phyloP scores from a whole-genome alignment of 1,140 invertebrate species.

The Adoxophyes honmai region DNA sequence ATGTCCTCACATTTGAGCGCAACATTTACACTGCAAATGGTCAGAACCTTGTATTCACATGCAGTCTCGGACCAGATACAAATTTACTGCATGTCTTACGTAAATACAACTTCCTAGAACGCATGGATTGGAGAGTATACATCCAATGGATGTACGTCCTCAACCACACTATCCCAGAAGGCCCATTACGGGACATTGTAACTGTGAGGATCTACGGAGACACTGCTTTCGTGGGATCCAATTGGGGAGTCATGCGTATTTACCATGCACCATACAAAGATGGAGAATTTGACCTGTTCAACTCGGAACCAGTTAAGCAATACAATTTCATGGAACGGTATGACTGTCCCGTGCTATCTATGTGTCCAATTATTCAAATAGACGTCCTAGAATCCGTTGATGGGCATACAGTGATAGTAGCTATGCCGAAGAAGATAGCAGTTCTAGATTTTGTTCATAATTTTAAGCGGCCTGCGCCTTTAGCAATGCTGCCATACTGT shows the following conservation, averaged over 20 bases:
- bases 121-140: slow-evolving; percentile 40
- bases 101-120: slow-evolving; percentile 37
- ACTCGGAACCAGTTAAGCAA: slow-evolving; percentile 46
- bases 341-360: slow-evolving; percentile 42
- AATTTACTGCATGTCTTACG: slow-evolving; percentile 34
- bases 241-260: slow-evolving; percentile 52
- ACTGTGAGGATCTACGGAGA: slow-evolving; percentile 44
- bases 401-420: slow-evolving; percentile 48
- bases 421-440: slow-evolving; percentile 56
- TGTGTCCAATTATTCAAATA: slow-evolving; percentile 48
- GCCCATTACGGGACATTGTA: slow-evolving; percentile 40
- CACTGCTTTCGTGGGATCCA: slow-evolving; percentile 48
- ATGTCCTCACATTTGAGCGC: slow-evolving; percentile 38
- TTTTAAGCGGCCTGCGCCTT: slow-evolving; percentile 27
- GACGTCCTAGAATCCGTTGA: slow-evolving; percentile 44
- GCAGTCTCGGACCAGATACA: slow-evolving; percentile 14
- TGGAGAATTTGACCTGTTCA: slow-evolving; percentile 48
- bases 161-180: slow-evolving; percentile 36
- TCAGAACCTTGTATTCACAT: slow-evolving; percentile 22
- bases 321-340: slow-evolving; percentile 52
- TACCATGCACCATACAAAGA: slow-evolving; percentile 47
- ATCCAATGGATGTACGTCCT: slow-evolving; percentile 50
- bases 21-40: slow-evolving; percentile 33
- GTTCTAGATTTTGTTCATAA: slow-evolving; percentile 44
- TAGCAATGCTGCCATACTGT: slow-evolving; percentile 32